Evolutionary conservation across 1,140 invertebrate species (phyloP).

Genomic region (Drosophila burlai): DNA sequence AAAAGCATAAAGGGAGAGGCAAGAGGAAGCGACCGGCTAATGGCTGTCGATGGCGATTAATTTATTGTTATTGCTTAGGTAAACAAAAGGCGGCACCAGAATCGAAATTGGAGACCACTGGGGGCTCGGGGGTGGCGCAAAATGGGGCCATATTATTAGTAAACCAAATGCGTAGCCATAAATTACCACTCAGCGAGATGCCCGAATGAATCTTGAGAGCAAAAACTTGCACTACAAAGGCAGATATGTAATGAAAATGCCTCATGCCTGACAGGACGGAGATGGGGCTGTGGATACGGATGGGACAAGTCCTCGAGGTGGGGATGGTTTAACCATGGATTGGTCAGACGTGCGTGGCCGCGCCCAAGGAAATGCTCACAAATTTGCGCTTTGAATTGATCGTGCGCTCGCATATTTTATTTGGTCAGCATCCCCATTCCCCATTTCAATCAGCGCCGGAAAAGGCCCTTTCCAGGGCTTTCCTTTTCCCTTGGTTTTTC

Average conservation of each 20-base stretch:
- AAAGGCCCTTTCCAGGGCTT: conserved; percentile 31
- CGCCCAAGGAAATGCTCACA: conserved; percentile 60
- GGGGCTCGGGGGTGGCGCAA: not conserved
- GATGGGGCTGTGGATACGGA: not conserved
- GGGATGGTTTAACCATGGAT: conserved; percentile 16
- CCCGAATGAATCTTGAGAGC: conserved; percentile 67
- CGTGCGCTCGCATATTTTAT: conserved; percentile 78
- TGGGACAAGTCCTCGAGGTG: conserved; percentile 9
- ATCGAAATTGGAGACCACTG: conserved; percentile 54
- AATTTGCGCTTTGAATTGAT: conserved; percentile 79
- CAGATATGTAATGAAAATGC: conserved; percentile 72
- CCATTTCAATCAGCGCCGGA: conserved; percentile 65
- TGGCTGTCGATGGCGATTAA: conserved; percentile 74
- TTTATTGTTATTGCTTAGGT: conserved; percentile 83
- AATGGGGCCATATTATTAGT: conserved; percentile 68
- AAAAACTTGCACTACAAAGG: conserved; percentile 30
- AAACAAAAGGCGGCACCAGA: conserved; percentile 65
- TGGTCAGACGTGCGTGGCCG: conserved; percentile 69
- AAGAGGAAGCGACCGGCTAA: conserved; percentile 46
- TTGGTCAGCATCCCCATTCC: conserved; percentile 27
- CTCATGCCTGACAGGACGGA: conserved; percentile 23
- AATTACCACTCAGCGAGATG: conserved; percentile 75
- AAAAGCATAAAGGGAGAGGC: conserved; percentile 57
- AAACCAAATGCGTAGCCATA: conserved; percentile 82
- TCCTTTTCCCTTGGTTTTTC: conserved; percentile 1